These are phyloP conservation scores for Phalacrocorax carbo DNA, from an alignment of 2,113 vertebrate genomes.

Conservation along the genomic window DNA sequence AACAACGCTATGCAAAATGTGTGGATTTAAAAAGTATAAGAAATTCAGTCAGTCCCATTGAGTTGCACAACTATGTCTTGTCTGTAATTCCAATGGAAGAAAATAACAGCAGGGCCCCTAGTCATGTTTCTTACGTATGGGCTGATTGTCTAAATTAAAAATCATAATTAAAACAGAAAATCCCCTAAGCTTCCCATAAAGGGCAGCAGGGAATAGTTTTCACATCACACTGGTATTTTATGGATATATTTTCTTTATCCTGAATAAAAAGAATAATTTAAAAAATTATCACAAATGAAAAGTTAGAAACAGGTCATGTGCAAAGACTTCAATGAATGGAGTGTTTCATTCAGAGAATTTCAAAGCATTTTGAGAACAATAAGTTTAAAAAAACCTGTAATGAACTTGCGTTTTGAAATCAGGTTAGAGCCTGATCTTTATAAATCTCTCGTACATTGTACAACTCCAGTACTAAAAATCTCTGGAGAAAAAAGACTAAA, in stretches of 20 bases:
- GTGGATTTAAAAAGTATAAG: not conserved
- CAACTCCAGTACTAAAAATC: not conserved
- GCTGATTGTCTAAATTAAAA: not conserved
- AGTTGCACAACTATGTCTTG: not conserved
- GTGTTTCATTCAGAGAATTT: not conserved
- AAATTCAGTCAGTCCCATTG: not conserved
- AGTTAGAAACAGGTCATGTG: not conserved
- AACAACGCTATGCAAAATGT: not conserved
- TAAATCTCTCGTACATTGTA: not conserved
- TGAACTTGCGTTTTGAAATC: not conserved
- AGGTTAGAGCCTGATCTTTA: not conserved
- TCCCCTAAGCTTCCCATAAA: not conserved
- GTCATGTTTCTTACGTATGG: not conserved
- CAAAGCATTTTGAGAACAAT: not conserved
- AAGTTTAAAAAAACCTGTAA: not conserved
- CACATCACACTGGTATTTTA: not conserved
- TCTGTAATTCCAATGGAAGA: not conserved
- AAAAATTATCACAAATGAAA: not conserved
- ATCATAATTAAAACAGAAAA: not conserved
- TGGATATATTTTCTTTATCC: not conserved
- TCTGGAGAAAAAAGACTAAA: not conserved
- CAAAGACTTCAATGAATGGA: not conserved
- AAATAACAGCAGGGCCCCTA: not conserved
- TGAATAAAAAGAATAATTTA: not conserved
- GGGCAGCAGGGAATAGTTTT: not conserved